Percentiles rank a stretch among this genome's conserved stretches.
Conservation (phyloP, 1,140 invertebrate species). For the Penaeus vannamei region DNA sequence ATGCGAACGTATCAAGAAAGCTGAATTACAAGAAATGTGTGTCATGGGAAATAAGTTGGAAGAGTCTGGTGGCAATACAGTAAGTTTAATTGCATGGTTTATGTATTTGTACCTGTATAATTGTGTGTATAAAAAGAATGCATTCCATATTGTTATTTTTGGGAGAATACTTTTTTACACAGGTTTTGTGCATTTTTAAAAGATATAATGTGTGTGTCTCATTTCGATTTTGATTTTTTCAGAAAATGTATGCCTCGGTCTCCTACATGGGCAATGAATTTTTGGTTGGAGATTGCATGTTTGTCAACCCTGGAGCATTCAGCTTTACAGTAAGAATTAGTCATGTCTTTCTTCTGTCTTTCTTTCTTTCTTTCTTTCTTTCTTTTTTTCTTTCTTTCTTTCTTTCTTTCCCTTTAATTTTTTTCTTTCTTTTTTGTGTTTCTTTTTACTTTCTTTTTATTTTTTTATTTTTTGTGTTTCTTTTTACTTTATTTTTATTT, state of each 20-base stretch:
- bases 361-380: neutral
- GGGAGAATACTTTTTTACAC: no score
- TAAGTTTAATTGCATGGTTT: slow-evolving; percentile 51
- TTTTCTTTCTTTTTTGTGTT: no score
- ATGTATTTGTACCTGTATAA: neutral
- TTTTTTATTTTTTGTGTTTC: no score
- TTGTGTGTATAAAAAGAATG: neutral
- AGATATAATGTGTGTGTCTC: neutral
- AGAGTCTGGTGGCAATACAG: slow-evolving; percentile 68
- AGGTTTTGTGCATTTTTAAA: no score
- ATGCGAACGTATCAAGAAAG: slow-evolving; percentile 71
- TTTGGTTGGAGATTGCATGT: slow-evolving; percentile 81
- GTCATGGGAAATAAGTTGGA: slow-evolving; percentile 69
- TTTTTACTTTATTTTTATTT: no score
- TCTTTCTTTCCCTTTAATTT: neutral
- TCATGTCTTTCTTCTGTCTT: neutral
- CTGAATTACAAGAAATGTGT: slow-evolving; percentile 70
- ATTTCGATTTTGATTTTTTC: slow-evolving; percentile 52
- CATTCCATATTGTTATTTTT: no score
- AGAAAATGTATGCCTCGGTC: slow-evolving; percentile 69
- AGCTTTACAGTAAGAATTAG: slow-evolving; percentile 74
- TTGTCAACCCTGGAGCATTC: slow-evolving; percentile 80
- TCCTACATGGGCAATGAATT: slow-evolving; percentile 76
- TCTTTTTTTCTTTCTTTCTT: neutral
- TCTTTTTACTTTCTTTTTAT: no score